Conservation (phyloP, 2,797 vertebrate species). For the Gadopsis bispinosus region DNA sequence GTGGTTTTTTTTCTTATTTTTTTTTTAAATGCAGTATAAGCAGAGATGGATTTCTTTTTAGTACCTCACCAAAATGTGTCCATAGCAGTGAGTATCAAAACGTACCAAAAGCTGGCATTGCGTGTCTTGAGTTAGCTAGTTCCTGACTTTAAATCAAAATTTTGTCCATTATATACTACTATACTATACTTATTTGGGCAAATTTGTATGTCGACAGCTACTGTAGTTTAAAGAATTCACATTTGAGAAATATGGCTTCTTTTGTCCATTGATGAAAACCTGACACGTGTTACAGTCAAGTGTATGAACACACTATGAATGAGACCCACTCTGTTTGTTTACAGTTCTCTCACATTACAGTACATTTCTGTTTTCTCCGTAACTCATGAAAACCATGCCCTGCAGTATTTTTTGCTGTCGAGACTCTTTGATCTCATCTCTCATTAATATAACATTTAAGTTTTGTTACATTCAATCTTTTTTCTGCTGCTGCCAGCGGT, state of each 20-base stretch:
- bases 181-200: fast-evolving
- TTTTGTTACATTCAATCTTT: constrained; percentile 31
- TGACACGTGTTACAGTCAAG: fast-evolving
- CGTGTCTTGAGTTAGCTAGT: not conserved
- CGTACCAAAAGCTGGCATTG: not conserved
- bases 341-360: not conserved
- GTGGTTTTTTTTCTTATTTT: too few relatives aligned
- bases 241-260: not conserved
- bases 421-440: constrained; percentile 27
- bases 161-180: not conserved
- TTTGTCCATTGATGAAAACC: not conserved
- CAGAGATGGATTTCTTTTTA: not conserved
- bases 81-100: not conserved
- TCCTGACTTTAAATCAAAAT: not conserved
- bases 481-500: not conserved
- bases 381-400: constrained; percentile 21
- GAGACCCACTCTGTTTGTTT: not conserved
- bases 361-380: not conserved
- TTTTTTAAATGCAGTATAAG: not conserved
- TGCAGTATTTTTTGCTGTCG: constrained; percentile 15
- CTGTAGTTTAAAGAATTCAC: not conserved
- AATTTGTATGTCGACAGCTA: not conserved
- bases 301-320: not conserved
- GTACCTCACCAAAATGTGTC: not conserved
- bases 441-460: constrained; percentile 46